Conservation (phyloP, 53 echinoderm and acorn worm species). For the Hippasteria phrygiana region DNA sequence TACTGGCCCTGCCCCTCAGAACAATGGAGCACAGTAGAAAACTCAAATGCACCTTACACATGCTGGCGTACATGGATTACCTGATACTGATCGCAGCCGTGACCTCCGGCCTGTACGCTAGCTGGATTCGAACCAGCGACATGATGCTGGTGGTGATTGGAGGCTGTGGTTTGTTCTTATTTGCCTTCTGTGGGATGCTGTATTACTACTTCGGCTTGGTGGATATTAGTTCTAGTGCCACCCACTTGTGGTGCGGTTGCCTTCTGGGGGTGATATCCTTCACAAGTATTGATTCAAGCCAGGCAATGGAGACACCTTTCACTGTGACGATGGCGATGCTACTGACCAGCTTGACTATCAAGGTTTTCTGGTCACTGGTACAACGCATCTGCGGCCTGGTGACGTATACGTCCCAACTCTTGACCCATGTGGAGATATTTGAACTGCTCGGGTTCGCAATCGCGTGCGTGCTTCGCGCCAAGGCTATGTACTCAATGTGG, state of each 20-base stretch:
- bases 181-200: slow-evolving; percentile 89
- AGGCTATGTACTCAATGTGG: slow-evolving; percentile 81
- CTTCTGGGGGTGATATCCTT: slow-evolving; percentile 91
- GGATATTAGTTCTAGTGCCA: slow-evolving; percentile 82
- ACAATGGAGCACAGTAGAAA: slow-evolving; percentile 73
- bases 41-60: slow-evolving; percentile 78
- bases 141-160: slow-evolving; percentile 80
- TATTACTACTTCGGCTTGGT: slow-evolving; percentile 89
- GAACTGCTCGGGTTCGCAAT: slow-evolving; percentile 89
- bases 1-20: slow-evolving; percentile 78
- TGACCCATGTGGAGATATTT: slow-evolving; percentile 86
- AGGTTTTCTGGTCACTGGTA: slow-evolving; percentile 75
- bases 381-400: slow-evolving; percentile 81
- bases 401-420: slow-evolving; percentile 72
- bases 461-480: slow-evolving; percentile 79
- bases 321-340: slow-evolving; percentile 82
- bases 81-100: slow-evolving; percentile 81
- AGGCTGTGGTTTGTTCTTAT: slow-evolving; percentile 81
- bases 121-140: slow-evolving; percentile 83
- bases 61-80: slow-evolving; percentile 78
- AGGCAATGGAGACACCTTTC: slow-evolving; percentile 50
- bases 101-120: slow-evolving; percentile 84
- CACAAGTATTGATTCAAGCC: slow-evolving; percentile 13
- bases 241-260: slow-evolving; percentile 95
- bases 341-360: slow-evolving; percentile 77